These are phyloP conservation scores for Stegodyphus mimosarum DNA, from an alignment of 1,140 invertebrate species.

Conservation along the genomic window DNA sequence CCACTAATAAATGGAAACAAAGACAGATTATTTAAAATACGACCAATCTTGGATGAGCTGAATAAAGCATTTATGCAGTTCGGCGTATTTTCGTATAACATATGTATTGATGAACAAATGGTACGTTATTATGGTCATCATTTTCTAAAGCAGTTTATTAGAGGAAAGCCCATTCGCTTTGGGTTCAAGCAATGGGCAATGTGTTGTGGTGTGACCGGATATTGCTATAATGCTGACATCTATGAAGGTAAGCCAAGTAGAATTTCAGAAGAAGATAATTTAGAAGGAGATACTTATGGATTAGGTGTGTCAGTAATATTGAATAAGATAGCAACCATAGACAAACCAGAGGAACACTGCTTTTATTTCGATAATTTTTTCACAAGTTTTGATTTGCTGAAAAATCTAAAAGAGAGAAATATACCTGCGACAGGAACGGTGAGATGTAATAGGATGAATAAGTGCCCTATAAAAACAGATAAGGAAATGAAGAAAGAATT, in stretches of 20 bases:
- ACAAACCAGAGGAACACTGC: slow-evolving; percentile 15
- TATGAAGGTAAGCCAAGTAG: slow-evolving; percentile 18
- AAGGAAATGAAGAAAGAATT: slow-evolving; percentile 40
- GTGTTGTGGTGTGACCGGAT: slow-evolving; percentile 15
- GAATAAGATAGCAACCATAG: slow-evolving; percentile 16
- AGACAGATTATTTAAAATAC: slow-evolving; percentile 20
- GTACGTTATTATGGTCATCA: slow-evolving; percentile 19
- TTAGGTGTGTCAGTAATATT: slow-evolving; percentile 19
- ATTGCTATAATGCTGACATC: slow-evolving; percentile 19
- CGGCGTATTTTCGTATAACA: slow-evolving; percentile 18
- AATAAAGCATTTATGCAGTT: slow-evolving; percentile 20
- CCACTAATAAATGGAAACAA: slow-evolving; percentile 17
- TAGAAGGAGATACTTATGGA: slow-evolving; percentile 19
- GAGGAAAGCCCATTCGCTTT: slow-evolving; percentile 12
- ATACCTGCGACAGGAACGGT: slow-evolving; percentile 17
- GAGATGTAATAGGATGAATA: slow-evolving; percentile 42
- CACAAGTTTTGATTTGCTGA: slow-evolving; percentile 17
- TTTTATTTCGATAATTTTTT: slow-evolving; percentile 21
- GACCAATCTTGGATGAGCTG: slow-evolving; percentile 17
- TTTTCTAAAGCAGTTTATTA: slow-evolving; percentile 20
- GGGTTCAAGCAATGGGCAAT: slow-evolving; percentile 15
- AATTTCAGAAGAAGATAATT: slow-evolving; percentile 18
- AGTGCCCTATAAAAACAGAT: slow-evolving; percentile 38
- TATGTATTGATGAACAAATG: slow-evolving; percentile 18
- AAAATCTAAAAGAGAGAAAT: slow-evolving; percentile 20